Percentiles rank a stretch among this genome's conserved stretches.
Evolutionary conservation across 1,140 invertebrate genomes (phyloP).

Genomic region (Meloidogyne chitwoodi): DNA sequence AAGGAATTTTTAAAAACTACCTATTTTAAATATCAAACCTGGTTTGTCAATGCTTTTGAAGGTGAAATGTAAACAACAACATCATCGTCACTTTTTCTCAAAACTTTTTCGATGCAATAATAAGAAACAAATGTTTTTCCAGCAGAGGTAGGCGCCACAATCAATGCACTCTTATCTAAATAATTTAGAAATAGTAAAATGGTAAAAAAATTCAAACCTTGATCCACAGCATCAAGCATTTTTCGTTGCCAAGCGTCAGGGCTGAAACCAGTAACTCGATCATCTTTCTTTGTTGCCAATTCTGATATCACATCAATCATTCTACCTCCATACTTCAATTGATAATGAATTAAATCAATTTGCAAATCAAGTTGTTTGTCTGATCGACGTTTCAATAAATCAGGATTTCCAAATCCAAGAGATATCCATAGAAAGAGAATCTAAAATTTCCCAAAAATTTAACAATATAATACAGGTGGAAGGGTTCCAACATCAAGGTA

Average conservation of each 20-base stretch:
- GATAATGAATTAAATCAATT: constrained; percentile 57
- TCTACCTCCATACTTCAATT: constrained; percentile 53
- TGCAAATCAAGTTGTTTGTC: constrained; percentile 49
- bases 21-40: constrained; percentile 32
- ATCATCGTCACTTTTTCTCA: constrained; percentile 54
- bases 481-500: not conserved
- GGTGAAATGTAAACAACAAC: constrained; percentile 59
- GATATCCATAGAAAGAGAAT: constrained; percentile 48
- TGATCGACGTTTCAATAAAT: constrained; percentile 19
- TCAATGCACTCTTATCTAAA: constrained; percentile 59
- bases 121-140: constrained; percentile 60
- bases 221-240: constrained; percentile 58
- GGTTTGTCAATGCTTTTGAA: constrained; percentile 57
- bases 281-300: constrained; percentile 49
- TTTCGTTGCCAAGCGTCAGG: constrained; percentile 57
- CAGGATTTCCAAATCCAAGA: constrained; percentile 45
- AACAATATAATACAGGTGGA: too few relatives aligned
- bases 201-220: too few relatives aligned
- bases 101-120: constrained; percentile 59
- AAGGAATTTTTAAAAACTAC: too few relatives aligned
- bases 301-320: constrained; percentile 56
- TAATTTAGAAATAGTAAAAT: too few relatives aligned
- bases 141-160: constrained; percentile 58
- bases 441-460: constrained; percentile 9
- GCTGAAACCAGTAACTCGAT: constrained; percentile 55